Base-by-base conservation (phyloP, 1,140 invertebrate genomes). In the Mylabris phalerata region DNA sequence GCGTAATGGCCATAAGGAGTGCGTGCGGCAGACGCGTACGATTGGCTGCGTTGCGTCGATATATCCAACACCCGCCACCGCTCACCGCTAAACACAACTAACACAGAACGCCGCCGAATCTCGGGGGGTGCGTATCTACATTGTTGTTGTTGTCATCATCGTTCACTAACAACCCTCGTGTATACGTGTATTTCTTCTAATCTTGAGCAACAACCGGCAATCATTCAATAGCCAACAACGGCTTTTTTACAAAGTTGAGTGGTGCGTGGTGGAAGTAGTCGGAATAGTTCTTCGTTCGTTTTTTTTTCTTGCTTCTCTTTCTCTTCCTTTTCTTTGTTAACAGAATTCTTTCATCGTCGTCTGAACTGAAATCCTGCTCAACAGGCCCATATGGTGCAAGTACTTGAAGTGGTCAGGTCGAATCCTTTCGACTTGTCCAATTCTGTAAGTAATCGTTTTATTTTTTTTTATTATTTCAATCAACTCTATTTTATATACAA, bases 321-420 rank as follows among this genome's bases (percentile, higher is more conserved):
- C 5, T 13, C 3, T 32, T 32, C 1, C 4, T 32, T 32, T 32
- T 42, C 9, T 42, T 42, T 0, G 41, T 42, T 32, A 32, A 32
- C 32, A 7, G 32, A 32, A 32, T 32, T 32, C 32, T 32, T 32
- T 32, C 32, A 32, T 7, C 32, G 32, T 32, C 32, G 32, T 32
- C 32, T 32, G 4, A 32, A 32, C 4, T 5, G 25, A 60, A 55
- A 25, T 19, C 32, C 55, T 48, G 19, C 4, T 42, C 42, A 48
- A 60, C 24, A 45, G 38, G 55, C 67, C 71, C 71, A 73, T 72
- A 74, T 74, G 71, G 72, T 74, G 64, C 72, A 73, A 67, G 71
- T 71, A 64, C 66, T 74, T 40, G 70, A 74, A 51, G 63, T 67
- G 67, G 71, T 73, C 60, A 71, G 64, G 68, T 73, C 72, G 69